phyloP scores from a whole-genome alignment of 2,888 invertebrate genomes.

The Caenorhabditis afra region DNA sequence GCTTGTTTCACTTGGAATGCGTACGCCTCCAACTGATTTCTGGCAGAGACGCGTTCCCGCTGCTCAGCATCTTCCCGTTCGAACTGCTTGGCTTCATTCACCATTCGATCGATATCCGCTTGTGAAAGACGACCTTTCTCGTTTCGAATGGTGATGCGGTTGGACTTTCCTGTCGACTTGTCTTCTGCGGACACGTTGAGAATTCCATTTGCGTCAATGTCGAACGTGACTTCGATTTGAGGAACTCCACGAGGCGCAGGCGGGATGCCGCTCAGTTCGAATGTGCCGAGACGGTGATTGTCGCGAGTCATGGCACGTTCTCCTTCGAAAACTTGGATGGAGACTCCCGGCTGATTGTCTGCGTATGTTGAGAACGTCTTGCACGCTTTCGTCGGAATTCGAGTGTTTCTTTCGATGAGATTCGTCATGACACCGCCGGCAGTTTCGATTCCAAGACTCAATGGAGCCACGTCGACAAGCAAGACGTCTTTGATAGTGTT shows the following conservation, averaged over 20 bases:
- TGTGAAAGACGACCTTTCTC: constrained; percentile 90
- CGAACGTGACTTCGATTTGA: constrained; percentile 83
- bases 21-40: constrained; percentile 91
- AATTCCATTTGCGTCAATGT: constrained; percentile 81
- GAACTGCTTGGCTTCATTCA: constrained; percentile 94
- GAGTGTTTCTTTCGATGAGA: constrained; percentile 86
- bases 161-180: constrained; percentile 78
- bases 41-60: constrained; percentile 85
- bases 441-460: constrained; percentile 85
- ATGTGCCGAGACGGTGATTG: constrained; percentile 81
- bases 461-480: constrained; percentile 92
- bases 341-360: constrained; percentile 92
- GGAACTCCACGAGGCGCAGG: constrained; percentile 81
- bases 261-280: constrained; percentile 81
- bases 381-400: constrained; percentile 80
- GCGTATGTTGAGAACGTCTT: constrained; percentile 85
- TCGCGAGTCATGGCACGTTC: constrained; percentile 82
- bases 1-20: constrained; percentile 78
- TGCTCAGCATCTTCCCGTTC: constrained; percentile 85
- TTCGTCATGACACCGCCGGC: constrained; percentile 90
- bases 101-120: constrained; percentile 90
- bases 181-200: constrained; percentile 77
- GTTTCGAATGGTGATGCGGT: constrained; percentile 77
- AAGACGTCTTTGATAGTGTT: constrained; percentile 81
- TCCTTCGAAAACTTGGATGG: constrained; percentile 87